Conservation (phyloP, 2,797 vertebrate genomes). For the Schizopygopsis malacanthus region DNA sequence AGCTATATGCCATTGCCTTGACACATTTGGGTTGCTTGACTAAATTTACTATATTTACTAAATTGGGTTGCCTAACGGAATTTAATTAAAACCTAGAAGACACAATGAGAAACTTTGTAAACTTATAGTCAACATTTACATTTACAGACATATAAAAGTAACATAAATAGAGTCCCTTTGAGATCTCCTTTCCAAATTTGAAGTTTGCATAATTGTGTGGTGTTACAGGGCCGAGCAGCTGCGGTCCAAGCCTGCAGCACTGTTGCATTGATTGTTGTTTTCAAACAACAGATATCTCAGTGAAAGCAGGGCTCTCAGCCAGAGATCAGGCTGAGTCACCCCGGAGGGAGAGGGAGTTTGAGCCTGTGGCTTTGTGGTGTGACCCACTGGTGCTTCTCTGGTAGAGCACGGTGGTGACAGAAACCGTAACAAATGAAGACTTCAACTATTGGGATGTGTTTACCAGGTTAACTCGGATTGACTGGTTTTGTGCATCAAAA, state of each 20-base stretch:
- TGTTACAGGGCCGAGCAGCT: constrained; percentile 52
- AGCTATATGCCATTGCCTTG: constrained; percentile 12
- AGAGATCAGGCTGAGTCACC: constrained; percentile 67
- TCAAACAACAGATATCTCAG: constrained; percentile 60
- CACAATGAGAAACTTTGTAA: not conserved
- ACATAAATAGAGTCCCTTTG: not conserved
- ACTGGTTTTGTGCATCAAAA: not conserved
- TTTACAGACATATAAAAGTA: not conserved
- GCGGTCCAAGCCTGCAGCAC: constrained; percentile 61
- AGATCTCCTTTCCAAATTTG: constrained; percentile 16
- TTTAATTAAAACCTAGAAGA: constrained; percentile 6
- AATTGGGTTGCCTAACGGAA: not conserved
- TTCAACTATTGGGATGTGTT: constrained; percentile 13
- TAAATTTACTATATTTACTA: constrained; percentile 18
- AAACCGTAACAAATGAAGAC: constrained; percentile 18
- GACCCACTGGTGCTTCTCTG: constrained; percentile 56
- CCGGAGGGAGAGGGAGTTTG: constrained; percentile 47
- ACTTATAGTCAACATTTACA: not conserved
- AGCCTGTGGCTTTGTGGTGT: constrained; percentile 70
- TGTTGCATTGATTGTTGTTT: constrained; percentile 61
- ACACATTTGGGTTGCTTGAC: constrained; percentile 37
- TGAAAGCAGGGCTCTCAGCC: constrained; percentile 58
- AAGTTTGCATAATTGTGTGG: constrained; percentile 40
- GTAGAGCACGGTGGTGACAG: constrained; percentile 29
- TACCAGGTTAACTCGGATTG: not conserved